A percentile compares a stretch with the other conserved stretches of the same genome.
phyloP scores from a whole-genome alignment of 2,888 invertebrate species.

The Mythimna loreyi region DNA sequence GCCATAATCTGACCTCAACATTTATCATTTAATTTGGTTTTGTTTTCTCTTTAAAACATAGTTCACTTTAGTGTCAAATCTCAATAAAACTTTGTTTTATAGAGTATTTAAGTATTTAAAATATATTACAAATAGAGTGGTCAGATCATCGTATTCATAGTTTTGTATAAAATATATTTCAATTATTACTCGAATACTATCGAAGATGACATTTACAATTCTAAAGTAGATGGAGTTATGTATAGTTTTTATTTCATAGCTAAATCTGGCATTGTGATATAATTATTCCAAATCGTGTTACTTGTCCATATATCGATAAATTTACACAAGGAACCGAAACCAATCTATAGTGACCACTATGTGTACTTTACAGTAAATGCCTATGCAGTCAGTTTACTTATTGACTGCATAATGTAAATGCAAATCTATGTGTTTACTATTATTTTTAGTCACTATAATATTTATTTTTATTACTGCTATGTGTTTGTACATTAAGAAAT shows the following conservation, averaged over 20 bases:
- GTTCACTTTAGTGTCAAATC: constrained; percentile 39
- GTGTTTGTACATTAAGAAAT: constrained; percentile 67
- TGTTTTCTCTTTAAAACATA: constrained; percentile 48
- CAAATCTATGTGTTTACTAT: constrained; percentile 67
- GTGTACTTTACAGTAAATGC: constrained; percentile 63
- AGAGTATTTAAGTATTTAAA: constrained; percentile 48
- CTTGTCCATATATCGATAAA: constrained; percentile 47
- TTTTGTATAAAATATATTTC: constrained; percentile 43
- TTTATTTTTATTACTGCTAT: constrained; percentile 59
- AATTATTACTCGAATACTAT: constrained; percentile 39
- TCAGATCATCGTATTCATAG: constrained; percentile 39
- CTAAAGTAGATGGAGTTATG: constrained; percentile 55
- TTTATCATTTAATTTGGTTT: constrained; percentile 28
- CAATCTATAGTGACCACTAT: constrained; percentile 60
- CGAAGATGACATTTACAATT: constrained; percentile 56
- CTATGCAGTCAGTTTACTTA: constrained; percentile 60
- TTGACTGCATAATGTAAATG: constrained; percentile 64
- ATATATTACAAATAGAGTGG: constrained; percentile 42
- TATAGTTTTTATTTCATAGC: constrained; percentile 59
- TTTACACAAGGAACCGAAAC: constrained; percentile 64
- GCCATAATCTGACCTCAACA: constrained; percentile 41
- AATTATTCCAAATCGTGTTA: constrained; percentile 59
- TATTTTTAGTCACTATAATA: constrained; percentile 68
- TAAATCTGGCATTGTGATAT: constrained; percentile 66
- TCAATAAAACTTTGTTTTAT: constrained; percentile 54